Evolutionary conservation across 2,888 invertebrate species (phyloP).

Genomic region (Tholera decimalis): DNA sequence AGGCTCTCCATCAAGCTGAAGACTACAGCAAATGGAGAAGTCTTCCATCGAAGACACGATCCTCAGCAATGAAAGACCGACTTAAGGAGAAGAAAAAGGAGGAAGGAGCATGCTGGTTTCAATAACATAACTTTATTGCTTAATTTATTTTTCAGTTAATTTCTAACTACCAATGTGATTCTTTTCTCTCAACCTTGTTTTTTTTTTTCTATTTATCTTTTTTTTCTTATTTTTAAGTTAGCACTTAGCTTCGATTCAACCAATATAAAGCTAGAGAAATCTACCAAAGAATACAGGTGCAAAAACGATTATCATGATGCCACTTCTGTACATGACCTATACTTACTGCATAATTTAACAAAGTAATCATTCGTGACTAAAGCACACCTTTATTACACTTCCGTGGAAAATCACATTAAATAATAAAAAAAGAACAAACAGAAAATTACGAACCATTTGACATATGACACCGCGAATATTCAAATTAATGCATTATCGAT

Average conservation of each 20-base stretch:
- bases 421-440: constrained; percentile 80
- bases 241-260: not conserved
- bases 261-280: not conserved
- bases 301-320: constrained; percentile 43
- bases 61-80: no score
- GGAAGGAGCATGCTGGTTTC: no score
- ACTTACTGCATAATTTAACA: constrained; percentile 56
- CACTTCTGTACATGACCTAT: constrained; percentile 26
- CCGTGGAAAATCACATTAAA: constrained; percentile 82
- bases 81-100: no score
- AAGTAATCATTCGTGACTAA: constrained; percentile 61
- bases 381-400: constrained; percentile 70
- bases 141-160: no score
- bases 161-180: no score
- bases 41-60: no score
- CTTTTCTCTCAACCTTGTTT: not conserved
- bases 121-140: no score
- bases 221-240: not conserved
- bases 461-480: constrained; percentile 92
- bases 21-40: no score
- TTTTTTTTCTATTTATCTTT: not conserved
- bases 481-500: constrained; percentile 91
- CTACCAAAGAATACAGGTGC: constrained; percentile 38
- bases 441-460: constrained; percentile 91
- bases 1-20: no score